Base-by-base conservation (phyloP, 2,113 vertebrate species). In the Ophiodon elongatus region DNA sequence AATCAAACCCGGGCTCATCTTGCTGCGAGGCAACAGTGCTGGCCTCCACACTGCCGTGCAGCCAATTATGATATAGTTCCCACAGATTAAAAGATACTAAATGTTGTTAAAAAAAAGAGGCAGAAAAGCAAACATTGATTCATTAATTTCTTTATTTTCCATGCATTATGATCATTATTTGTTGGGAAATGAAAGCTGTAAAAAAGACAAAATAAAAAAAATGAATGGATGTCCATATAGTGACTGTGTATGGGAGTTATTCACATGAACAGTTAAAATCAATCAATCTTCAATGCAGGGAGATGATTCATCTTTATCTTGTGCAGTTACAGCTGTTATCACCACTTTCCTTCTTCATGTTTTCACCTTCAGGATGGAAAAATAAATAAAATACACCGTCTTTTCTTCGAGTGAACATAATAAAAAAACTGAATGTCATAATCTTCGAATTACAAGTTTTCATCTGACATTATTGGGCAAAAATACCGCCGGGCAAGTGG, bases 361-460 rank as follows among this genome's bases (percentile, higher is more conserved):
- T 67, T 77, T n/a, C 19, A 56, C 54, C 47, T n/a, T 8, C 17
- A 39, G 35, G 27, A 43, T 5, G 15, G 50, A 21, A 0, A 0
- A 2, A 17, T 23, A 31, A 17, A n/a, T n/a, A 6, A n/a, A n/a
- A 6, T 6, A n/a, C 25, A 1, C 5, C 6, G 15, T 39, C 29
- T 7, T 17, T 10, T 35, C 17, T 6, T 4, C 6, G 31, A 52
- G n/a, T 21, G 35, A 76, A 63, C 41, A 14, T 1, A 37, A 65
- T 29, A 65, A 52, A 65, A 65, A 65, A 54, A n/a, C 23, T 64
- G 43, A 31, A 66, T 10, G 41, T 76, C 35, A n/a, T n/a, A 66
- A 66, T 47, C 31, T 66, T n/a, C 13, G 1, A 14, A 66, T 25
- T 45, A 31, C 11, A 29, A 25, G 35, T 56, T 59, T 43, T 21